Percentiles rank a stretch among this genome's conserved stretches.
These are phyloP conservation scores for Halesus radiatus DNA, from an alignment of 1,140 invertebrate species.

Conservation along the genomic window DNA sequence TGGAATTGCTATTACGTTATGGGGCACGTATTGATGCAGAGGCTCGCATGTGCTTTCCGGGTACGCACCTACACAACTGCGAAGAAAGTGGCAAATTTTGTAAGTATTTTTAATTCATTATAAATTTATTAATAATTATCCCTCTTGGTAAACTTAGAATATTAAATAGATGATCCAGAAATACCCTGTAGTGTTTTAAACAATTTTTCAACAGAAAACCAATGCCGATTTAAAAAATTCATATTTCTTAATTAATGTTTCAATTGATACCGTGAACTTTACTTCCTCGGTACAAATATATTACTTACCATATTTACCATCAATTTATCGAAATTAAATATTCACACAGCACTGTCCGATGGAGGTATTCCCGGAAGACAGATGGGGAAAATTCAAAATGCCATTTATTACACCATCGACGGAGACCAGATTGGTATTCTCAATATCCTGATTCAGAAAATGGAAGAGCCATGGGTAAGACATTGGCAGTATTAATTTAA, in stretches of 20 bases:
- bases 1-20: conserved; percentile 71
- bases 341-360: conserved; percentile 58
- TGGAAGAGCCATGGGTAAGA: conserved; percentile 78
- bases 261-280: too few species aligned
- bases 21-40: conserved; percentile 72
- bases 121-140: too few species aligned
- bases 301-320: too few species aligned
- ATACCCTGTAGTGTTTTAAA: too few species aligned
- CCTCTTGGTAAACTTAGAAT: too few species aligned
- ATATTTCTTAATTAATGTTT: too few species aligned
- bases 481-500: too few species aligned
- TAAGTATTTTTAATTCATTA: conserved; percentile 44
- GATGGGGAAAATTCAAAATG: conserved; percentile 75
- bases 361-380: conserved; percentile 61
- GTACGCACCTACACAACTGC: conserved; percentile 78
- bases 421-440: conserved; percentile 78
- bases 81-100: conserved; percentile 76
- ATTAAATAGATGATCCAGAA: too few species aligned
- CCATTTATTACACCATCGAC: conserved; percentile 81
- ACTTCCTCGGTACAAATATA: too few species aligned
- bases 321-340: too few species aligned
- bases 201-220: too few species aligned
- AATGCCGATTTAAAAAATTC: too few species aligned
- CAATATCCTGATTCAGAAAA: conserved; percentile 76
- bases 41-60: conserved; percentile 77